phyloP scores from a whole-genome alignment of 1,140 invertebrate species.

The Scaptomyza graminum region DNA sequence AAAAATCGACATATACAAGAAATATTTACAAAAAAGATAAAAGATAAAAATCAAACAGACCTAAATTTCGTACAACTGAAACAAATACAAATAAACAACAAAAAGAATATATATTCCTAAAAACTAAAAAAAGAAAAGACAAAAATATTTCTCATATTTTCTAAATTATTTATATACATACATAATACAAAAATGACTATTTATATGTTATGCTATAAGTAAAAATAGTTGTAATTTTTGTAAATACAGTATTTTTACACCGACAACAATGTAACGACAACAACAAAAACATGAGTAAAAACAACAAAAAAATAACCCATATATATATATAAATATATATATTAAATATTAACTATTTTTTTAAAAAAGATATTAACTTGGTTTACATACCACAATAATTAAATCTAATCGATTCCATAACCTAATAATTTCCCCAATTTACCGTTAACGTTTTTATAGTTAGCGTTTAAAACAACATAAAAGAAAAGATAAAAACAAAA shows the following conservation, averaged over 20 bases:
- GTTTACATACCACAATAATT: conserved; percentile 50
- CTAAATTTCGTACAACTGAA: conserved; percentile 74
- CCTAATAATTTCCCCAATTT: conserved; percentile 29
- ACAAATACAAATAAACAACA: conserved; percentile 61
- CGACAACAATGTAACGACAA: conserved; percentile 40
- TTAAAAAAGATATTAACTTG: conserved; percentile 67
- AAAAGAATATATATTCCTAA: conserved; percentile 73
- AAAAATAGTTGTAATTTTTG: conserved; percentile 73
- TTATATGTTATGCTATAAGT: conserved; percentile 75
- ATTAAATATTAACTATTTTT: conserved; percentile 73
- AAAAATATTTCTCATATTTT: conserved; percentile 82
- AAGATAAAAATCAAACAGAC: conserved; percentile 31
- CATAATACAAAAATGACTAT: conserved; percentile 65
- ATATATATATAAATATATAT: conserved; percentile 54
- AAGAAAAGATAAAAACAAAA: background rate
- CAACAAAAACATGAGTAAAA: conserved; percentile 21
- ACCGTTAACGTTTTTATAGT: conserved; percentile 44
- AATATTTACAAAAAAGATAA: conserved; percentile 62
- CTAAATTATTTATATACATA: conserved; percentile 79
- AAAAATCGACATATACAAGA: conserved; percentile 67
- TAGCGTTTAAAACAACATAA: conserved; percentile 43
- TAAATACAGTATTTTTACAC: conserved; percentile 81
- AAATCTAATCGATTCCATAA: conserved; percentile 65
- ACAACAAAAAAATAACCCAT: conserved; percentile 56
- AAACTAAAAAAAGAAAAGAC: conserved; percentile 68